Conservation (phyloP, 2,797 vertebrate genomes). For the Sitta carolinensis region DNA sequence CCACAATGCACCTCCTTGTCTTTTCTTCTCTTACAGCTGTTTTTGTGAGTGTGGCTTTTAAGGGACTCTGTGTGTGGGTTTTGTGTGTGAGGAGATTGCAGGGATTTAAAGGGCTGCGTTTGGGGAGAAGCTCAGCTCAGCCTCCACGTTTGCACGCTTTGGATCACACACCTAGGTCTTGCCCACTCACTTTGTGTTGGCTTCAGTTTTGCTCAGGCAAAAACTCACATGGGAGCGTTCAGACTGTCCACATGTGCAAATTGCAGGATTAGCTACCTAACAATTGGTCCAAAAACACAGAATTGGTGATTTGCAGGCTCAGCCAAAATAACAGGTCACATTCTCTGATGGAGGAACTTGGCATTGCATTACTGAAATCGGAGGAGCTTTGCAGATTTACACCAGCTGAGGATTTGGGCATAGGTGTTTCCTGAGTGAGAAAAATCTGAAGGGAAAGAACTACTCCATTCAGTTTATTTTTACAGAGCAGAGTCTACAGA, state of each 20-base stretch:
- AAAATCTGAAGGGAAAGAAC: constrained; percentile 47
- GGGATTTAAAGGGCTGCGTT: neutral
- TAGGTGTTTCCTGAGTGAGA: constrained; percentile 61
- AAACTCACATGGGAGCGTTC: constrained; percentile 6
- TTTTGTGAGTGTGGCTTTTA: constrained; percentile 14
- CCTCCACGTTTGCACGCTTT: neutral
- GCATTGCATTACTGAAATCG: neutral
- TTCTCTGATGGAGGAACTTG: constrained; percentile 16
- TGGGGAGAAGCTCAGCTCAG: constrained; percentile 2
- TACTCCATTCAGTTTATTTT: constrained; percentile 46
- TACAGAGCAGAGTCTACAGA: constrained; percentile 32
- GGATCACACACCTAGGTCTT: constrained; percentile 28
- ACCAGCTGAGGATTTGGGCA: constrained; percentile 42
- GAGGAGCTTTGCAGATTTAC: constrained; percentile 53
- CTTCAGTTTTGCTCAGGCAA: neutral
- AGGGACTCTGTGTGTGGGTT: neutral
- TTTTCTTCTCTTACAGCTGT: constrained; percentile 46
- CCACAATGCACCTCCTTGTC: constrained; percentile 44
- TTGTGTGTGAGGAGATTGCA: neutral
- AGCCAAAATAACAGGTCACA: constrained; percentile 15
- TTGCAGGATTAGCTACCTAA: constrained; percentile 40
- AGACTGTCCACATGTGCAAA: constrained; percentile 14
- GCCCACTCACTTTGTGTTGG: constrained; percentile 42
- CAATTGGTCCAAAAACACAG: constrained; percentile 32
- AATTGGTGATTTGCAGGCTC: neutral